These are phyloP conservation scores for Acheta domesticus DNA, from an alignment of 2,888 invertebrate genomes.

Conservation along the genomic window DNA sequence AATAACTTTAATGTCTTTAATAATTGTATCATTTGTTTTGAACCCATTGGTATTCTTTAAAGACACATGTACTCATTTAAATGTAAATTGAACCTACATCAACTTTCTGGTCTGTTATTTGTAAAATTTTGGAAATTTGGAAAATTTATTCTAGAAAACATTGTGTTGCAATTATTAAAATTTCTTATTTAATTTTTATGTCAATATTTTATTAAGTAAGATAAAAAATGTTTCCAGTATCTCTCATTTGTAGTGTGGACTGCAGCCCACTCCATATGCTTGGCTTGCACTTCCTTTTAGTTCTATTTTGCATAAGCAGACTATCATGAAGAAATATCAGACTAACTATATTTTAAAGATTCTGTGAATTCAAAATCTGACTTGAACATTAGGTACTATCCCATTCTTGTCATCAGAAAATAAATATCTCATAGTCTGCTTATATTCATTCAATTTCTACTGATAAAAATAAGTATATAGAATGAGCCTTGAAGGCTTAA, in stretches of 20 bases:
- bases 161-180: neutral
- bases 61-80: too few species aligned
- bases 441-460: neutral
- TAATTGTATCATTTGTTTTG: too few species aligned
- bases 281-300: neutral
- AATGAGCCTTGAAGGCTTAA: neutral
- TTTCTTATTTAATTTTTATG: neutral
- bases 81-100: too few species aligned
- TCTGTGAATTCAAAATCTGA: neutral
- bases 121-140: neutral
- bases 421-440: neutral
- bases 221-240: neutral
- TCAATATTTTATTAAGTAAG: too few species aligned
- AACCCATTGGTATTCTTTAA: too few species aligned
- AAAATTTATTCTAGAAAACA: neutral
- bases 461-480: neutral
- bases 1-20: too few species aligned
- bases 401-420: too few species aligned
- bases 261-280: neutral
- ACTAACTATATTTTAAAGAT: neutral
- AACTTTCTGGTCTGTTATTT: neutral
- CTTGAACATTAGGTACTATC: neutral
- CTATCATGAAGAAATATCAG: neutral
- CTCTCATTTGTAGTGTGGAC: neutral
- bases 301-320: neutral